phyloP scores from a whole-genome alignment of 2,113 vertebrate genomes.

The Tonatia bakeri region DNA sequence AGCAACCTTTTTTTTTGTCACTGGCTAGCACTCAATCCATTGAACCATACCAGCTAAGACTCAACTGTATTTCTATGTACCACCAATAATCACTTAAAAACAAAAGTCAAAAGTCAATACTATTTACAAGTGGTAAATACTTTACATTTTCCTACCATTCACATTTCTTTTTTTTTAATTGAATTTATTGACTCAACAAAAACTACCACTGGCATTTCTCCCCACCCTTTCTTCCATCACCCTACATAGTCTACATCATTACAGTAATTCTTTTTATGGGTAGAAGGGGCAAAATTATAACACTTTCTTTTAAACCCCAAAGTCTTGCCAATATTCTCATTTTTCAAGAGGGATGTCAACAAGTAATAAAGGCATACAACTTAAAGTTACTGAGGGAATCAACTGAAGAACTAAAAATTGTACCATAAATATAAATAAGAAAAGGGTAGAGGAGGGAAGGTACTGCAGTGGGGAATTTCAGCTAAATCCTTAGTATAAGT shows the following conservation, averaged over 20 bases:
- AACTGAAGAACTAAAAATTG: neutral
- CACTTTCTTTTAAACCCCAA: neutral
- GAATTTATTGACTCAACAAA: too few species aligned
- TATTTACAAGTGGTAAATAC: neutral
- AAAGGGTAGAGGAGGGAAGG: neutral
- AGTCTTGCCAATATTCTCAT: neutral
- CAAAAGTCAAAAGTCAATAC: neutral
- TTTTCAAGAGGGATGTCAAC: neutral
- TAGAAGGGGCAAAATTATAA: neutral
- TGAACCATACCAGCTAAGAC: too few species aligned
- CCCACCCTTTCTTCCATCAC: neutral
- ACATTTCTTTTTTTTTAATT: too few species aligned
- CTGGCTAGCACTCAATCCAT: too few species aligned
- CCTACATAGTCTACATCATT: neutral
- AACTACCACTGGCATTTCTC: too few species aligned
- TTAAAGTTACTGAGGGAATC: neutral
- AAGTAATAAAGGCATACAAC: neutral
- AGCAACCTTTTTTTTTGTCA: too few species aligned
- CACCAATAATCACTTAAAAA: too few species aligned
- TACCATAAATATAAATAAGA: neutral
- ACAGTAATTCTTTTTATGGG: neutral
- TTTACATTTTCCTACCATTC: neutral
- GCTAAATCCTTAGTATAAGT: neutral
- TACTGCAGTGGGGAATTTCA: neutral
- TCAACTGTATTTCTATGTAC: too few species aligned